phyloP scores from a whole-genome alignment of 2,888 invertebrate species.

The Thymelicus sylvestris region DNA sequence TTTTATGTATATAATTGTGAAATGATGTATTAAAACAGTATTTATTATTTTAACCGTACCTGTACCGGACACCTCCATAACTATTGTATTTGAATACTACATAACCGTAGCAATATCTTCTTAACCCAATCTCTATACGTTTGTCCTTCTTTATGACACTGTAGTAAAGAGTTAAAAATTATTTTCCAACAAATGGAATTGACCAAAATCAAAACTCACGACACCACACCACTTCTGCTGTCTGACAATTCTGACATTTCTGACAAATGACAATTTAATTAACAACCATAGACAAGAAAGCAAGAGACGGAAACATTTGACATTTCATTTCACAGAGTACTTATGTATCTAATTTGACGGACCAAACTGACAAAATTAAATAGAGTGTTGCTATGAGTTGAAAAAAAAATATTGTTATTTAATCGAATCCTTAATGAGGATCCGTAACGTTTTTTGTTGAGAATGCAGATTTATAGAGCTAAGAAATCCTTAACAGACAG shows the following conservation, averaged over 20 bases:
- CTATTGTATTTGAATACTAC: conserved; percentile 28
- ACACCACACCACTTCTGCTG: conserved; percentile 10
- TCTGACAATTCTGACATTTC: background rate
- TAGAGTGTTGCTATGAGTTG: too few relatives aligned
- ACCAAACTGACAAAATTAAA: too few relatives aligned
- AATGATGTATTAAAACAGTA: conserved; percentile 40
- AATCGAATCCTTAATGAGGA: too few relatives aligned
- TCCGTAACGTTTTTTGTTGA: too few relatives aligned
- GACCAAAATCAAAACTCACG: conserved; percentile 25
- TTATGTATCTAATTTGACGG: too few relatives aligned
- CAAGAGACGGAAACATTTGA: background rate
- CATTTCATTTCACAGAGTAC: too few relatives aligned
- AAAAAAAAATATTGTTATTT: too few relatives aligned
- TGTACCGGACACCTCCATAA: conserved; percentile 72
- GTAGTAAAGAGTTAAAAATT: conserved; percentile 2
- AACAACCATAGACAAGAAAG: background rate
- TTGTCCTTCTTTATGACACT: background rate
- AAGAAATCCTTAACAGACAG: too few relatives aligned
- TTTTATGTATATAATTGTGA: conserved; percentile 33
- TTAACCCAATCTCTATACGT: background rate
- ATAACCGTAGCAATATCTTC: conserved; percentile 19
- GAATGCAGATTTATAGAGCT: too few relatives aligned
- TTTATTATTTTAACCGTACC: conserved; percentile 54
- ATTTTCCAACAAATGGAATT: conserved; percentile 5
- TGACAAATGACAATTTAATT: conserved; percentile 18